These are phyloP conservation scores for Helarctos malayanus DNA, from an alignment of 2,797 vertebrate genomes.

Conservation along the genomic window DNA sequence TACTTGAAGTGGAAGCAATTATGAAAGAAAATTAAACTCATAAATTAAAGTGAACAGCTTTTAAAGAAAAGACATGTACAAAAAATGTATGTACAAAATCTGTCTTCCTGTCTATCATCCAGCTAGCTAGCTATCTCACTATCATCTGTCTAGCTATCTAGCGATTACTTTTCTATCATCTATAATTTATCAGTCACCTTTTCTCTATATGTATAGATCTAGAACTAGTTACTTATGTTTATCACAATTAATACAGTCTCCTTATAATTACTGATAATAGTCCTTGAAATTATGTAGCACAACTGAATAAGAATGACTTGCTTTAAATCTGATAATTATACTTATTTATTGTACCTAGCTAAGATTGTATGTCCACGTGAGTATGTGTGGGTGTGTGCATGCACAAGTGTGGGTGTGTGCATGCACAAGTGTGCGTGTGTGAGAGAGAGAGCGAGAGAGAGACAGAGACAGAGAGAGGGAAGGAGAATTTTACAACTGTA, in stretches of 20 bases:
- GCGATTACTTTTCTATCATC: not conserved
- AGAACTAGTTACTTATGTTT: not conserved
- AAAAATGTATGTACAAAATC: not conserved
- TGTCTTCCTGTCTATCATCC: not conserved
- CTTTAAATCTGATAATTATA: not conserved
- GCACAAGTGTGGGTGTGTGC: too few relatives aligned
- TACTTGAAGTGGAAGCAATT: not conserved
- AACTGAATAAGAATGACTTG: not conserved
- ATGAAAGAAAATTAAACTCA: not conserved
- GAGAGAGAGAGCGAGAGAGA: not conserved
- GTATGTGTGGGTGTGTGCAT: not conserved
- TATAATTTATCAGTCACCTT: not conserved
- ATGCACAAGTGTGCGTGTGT: too few relatives aligned
- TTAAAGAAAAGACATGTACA: constrained; percentile 47
- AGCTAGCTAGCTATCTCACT: not conserved
- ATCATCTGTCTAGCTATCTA: not conserved
- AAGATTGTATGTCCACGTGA: not conserved
- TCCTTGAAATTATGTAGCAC: not conserved
- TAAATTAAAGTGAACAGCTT: not conserved
- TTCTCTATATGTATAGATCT: not conserved
- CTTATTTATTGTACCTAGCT: not conserved
- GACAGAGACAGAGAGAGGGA: not conserved
- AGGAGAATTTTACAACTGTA: not conserved
- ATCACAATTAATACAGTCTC: not conserved
- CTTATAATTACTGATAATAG: not conserved